Evolutionary conservation across 2,113 vertebrate species (phyloP), one percentile per base, ranked within the genome.

Genomic region (Aptenodytes forsteri): DNA sequence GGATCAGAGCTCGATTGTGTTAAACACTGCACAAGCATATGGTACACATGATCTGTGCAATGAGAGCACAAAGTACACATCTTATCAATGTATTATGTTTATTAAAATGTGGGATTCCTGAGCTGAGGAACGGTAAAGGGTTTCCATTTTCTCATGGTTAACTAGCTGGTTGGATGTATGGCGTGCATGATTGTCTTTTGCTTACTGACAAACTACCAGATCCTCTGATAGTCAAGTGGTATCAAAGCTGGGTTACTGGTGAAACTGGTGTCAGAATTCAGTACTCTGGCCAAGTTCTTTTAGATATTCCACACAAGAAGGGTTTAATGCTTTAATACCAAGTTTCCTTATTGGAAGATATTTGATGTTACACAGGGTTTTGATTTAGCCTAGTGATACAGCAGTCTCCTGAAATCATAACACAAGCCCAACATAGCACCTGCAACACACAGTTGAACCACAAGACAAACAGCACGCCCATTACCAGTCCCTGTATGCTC

Each of bases 41-140:
- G 44, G 59, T 38, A 67, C 23, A 27, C 26, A 10, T 27, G 16
- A 14, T 58, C 13, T 10, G 27, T 47, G 8, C 29, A 50, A 8
- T 5, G 36, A 32, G 32, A 59, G 32, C 15, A 11, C 0, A 0
- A 50, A 2, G 3, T 47, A 13, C 22, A 8, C 3, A 7, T 70
- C 40, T n/a, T 54, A 16, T n/a, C 20, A 26, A 3, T n/a, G 7
- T 54, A 4, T 56, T 76, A 9, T 6, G 15, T 84, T 81, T 78
- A 44, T 62, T 89, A 55, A 86, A 88, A 46, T 30, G 13, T 26
- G 55, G 3, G 22, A 50, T 70, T 78, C 13, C 23, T 65, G 7
- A 25, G 22, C 34, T 56, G 61, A 54, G 16, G 21, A 79, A 21
- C 0, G 1, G 26, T 54, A 34, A 54, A 55, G 6, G 22, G 11